Evolutionary conservation across 2,113 vertebrate species (phyloP), one percentile per base, ranked within the genome.

Genomic region (Mustela nigripes): DNA sequence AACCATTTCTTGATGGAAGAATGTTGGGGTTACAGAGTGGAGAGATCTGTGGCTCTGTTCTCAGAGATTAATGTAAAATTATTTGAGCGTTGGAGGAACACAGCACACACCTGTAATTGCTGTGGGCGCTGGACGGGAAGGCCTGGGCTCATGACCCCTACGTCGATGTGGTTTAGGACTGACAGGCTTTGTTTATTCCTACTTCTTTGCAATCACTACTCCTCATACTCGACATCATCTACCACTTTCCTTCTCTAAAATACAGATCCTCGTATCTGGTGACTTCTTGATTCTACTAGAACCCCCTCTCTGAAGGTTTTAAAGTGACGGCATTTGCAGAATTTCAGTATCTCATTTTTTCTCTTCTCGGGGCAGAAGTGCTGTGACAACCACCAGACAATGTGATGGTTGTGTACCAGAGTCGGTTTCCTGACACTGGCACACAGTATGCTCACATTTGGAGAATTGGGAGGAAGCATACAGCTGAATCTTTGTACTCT

Each of bases 51-150:
- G 19, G 2, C 45, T 98, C 53, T 42, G 21, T 16, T 12, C 5
- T 88, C 36, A 84, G 81, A 93, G 60, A 69, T 50, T 45, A 85
- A 95, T 53, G 74, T 73, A 89, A 89, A 83, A 88, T 63, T 85
- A 36, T 48, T 91, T 92, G 83, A 65, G 65, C 81, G 1, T 6
- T 63, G 76, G 31, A 71, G 84, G 33, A 95, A 76, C 10, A 12
- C 16, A 80, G 63, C 69, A 62, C 36, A 62, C 2, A 36, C 65
- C 60, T 80, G 56, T 83, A 53, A 78, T 79, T 86, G 33, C 45
- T 39, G n/a, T 14, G 12, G 78, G 79, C 31, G 16, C 28, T 69
- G 45, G 42, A 48, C 26, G 42, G 28, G 65, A 94, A 89, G 24
- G 6, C 31, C 67, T 85, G 50, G 39, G 82, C 1, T 94, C 48